These are phyloP conservation scores for Zaprionus obscuricornis DNA, from an alignment of 2,888 invertebrate species.

Conservation along the genomic window DNA sequence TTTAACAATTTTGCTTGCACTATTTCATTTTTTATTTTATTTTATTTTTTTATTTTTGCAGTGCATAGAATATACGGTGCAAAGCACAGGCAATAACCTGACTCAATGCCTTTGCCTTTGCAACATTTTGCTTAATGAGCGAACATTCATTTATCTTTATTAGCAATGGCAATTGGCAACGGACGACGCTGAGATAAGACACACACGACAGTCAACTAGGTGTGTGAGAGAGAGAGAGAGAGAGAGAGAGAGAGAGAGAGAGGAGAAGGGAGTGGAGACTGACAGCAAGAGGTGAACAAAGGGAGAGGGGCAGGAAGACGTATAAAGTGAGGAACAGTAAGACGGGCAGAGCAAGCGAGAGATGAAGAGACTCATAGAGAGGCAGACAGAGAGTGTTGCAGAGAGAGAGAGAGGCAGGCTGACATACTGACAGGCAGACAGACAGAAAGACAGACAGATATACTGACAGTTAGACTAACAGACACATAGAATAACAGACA, in stretches of 20 bases:
- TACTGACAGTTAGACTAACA: too few relatives aligned
- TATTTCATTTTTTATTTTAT: too few relatives aligned
- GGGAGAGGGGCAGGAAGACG: constrained; percentile 1
- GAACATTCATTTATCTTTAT: constrained; percentile 73
- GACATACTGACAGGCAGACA: too few relatives aligned
- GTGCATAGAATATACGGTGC: constrained; percentile 38
- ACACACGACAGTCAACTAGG: too few relatives aligned
- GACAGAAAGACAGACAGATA: too few relatives aligned
- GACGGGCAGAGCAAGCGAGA: neutral
- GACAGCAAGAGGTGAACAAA: too few relatives aligned
- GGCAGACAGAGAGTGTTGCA: neutral
- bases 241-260: neutral
- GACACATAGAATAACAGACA: too few relatives aligned
- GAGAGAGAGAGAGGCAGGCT: too few relatives aligned
- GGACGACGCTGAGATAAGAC: constrained; percentile 58
- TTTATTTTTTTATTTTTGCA: too few relatives aligned
- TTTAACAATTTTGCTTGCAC: too few relatives aligned
- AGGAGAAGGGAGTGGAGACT: too few relatives aligned
- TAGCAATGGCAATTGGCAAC: constrained; percentile 71
- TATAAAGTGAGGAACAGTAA: neutral
- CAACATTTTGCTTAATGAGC: constrained; percentile 45
- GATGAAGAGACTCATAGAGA: neutral
- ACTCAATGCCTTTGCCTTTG: constrained; percentile 69
- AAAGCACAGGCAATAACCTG: constrained; percentile 64
- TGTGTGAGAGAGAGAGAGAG: constrained; percentile 1